These are phyloP conservation scores for Petrocephalus sullivani DNA, from an alignment of 2,797 vertebrate genomes.

Conservation along the genomic window DNA sequence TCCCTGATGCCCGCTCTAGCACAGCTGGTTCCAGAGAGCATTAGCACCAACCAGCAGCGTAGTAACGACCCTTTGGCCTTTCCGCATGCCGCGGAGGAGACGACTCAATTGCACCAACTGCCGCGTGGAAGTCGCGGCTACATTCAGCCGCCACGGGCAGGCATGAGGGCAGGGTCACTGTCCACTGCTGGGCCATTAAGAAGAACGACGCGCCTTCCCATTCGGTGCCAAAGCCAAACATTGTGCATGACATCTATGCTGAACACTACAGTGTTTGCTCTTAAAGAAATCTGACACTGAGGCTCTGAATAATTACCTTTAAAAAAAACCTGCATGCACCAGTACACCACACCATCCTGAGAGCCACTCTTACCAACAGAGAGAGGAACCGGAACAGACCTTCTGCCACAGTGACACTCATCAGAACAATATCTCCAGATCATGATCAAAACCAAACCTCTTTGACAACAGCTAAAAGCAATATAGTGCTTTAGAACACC, in stretches of 20 bases:
- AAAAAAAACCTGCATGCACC: not conserved
- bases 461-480: not conserved
- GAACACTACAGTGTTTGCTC: not conserved
- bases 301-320: not conserved
- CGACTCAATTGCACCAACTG: constrained; percentile 6
- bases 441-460: not conserved
- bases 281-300: not conserved
- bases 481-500: not conserved
- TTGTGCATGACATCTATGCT: not conserved
- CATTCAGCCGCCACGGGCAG: not conserved
- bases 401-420: not conserved
- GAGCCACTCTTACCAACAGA: not conserved
- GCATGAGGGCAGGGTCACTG: not conserved
- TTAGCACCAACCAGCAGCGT: not conserved
- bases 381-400: not conserved
- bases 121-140: not conserved
- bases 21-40: constrained; percentile 12
- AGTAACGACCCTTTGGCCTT: constrained; percentile 12
- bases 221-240: not conserved
- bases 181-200: not conserved
- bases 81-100: not conserved
- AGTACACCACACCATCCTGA: not conserved
- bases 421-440: not conserved
- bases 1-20: not conserved
- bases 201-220: not conserved